A percentile compares a stretch with the other conserved stretches of the same genome.
These are phyloP conservation scores for Solea solea DNA, from an alignment of 2,113 vertebrate species.

Conservation along the genomic window DNA sequence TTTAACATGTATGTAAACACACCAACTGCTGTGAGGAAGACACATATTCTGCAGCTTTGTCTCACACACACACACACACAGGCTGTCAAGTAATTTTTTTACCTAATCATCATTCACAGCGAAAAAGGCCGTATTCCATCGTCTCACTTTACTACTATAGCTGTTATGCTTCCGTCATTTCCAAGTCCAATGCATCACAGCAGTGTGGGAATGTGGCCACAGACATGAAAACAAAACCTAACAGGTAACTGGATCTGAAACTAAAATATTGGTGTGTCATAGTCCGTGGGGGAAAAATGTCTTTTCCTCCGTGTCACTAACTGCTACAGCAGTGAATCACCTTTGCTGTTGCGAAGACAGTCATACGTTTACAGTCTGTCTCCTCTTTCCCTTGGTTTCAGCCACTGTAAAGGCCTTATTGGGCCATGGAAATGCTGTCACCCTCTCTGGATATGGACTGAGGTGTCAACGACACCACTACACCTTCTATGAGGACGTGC, in stretches of 20 bases:
- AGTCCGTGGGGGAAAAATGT: background rate
- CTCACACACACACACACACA: no score
- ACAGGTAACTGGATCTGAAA: background rate
- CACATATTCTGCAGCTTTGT: no score
- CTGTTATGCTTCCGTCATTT: no score
- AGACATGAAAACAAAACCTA: no score
- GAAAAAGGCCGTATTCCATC: no score
- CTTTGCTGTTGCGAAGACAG: constrained; percentile 18
- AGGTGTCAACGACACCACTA: constrained; percentile 14
- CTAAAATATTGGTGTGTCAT: background rate
- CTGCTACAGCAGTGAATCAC: constrained; percentile 18
- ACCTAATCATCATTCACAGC: no score
- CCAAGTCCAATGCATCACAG: no score
- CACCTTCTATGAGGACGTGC: constrained; percentile 8
- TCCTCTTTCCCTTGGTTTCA: constrained; percentile 27
- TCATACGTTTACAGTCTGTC: constrained; percentile 72
- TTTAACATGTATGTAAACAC: no score
- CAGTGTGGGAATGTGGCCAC: no score
- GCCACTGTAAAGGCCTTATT: constrained; percentile 44
- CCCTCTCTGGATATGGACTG: constrained; percentile 1
- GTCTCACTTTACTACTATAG: no score
- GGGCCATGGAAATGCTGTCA: constrained; percentile 31
- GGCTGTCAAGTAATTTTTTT: no score
- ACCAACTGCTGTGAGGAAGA: no score
- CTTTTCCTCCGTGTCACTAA: background rate